Conservation (phyloP, 2,797 vertebrate species). For the Steatocranus sp. region DNA sequence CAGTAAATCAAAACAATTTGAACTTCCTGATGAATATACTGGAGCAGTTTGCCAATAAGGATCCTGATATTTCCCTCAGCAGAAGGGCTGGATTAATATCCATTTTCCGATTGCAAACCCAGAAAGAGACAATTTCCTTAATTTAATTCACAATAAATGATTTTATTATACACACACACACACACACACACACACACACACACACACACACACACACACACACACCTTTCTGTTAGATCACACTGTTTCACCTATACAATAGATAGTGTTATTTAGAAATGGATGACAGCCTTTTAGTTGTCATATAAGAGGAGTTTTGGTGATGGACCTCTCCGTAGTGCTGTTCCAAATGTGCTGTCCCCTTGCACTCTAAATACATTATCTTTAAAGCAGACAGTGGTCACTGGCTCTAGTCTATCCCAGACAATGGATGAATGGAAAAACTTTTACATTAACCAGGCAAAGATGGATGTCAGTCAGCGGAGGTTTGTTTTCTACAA, state of each 20-base stretch:
- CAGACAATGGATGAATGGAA: neutral
- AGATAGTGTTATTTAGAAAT: neutral
- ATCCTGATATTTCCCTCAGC: neutral
- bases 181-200: too few relatives aligned
- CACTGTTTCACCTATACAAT: neutral
- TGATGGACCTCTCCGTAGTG: rapidly evolving
- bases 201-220: too few relatives aligned
- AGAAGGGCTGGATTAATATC: neutral
- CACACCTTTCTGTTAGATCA: neutral
- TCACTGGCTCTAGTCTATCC: neutral
- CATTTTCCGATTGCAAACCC: neutral
- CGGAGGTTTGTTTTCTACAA: neutral
- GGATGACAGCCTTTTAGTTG: neutral
- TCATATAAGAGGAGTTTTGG: neutral
- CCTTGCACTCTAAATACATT: neutral
- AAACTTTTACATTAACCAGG: neutral
- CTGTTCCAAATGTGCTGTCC: neutral
- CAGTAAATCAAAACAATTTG: neutral
- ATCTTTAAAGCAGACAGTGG: neutral
- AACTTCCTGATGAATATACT: neutral
- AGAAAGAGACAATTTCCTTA: neutral
- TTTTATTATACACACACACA: too few relatives aligned
- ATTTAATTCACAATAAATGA: neutral
- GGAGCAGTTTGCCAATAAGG: neutral
- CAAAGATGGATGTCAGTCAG: neutral